Percentiles rank a stretch among this genome's conserved stretches.
phyloP scores from a whole-genome alignment of 2,113 vertebrate species.

The Saccopteryx leptura region DNA sequence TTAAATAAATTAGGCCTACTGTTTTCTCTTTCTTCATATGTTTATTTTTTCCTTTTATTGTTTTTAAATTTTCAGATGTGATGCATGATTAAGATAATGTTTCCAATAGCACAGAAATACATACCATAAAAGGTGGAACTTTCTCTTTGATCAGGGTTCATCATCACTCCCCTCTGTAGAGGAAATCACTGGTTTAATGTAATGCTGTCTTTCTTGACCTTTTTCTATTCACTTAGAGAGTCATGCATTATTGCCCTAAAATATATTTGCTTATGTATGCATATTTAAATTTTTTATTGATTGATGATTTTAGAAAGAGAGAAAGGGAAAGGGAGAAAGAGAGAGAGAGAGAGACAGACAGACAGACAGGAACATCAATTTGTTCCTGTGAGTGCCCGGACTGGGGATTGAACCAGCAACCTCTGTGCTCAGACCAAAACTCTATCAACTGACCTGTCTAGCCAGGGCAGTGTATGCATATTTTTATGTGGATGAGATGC shows the following conservation, averaged over 20 bases:
- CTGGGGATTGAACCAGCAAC: no score
- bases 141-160: background rate
- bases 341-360: no score
- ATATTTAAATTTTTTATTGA: no score
- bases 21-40: background rate
- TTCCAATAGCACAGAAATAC: background rate
- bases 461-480: background rate
- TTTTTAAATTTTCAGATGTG: conserved; percentile 3
- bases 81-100: background rate
- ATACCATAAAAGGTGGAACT: background rate
- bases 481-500: background rate
- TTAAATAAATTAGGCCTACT: background rate
- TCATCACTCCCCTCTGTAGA: background rate
- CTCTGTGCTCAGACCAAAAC: no score
- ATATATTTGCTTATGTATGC: background rate
- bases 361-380: no score
- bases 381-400: no score
- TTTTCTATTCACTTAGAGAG: background rate
- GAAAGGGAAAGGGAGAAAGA: no score
- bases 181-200: background rate
- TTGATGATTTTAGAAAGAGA: no score
- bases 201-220: background rate
- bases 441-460: no score
- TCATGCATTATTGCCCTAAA: background rate
- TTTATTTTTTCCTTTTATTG: background rate